phyloP scores from a whole-genome alignment of 2,888 invertebrate genomes.

The Tuberolachnus salignus region DNA sequence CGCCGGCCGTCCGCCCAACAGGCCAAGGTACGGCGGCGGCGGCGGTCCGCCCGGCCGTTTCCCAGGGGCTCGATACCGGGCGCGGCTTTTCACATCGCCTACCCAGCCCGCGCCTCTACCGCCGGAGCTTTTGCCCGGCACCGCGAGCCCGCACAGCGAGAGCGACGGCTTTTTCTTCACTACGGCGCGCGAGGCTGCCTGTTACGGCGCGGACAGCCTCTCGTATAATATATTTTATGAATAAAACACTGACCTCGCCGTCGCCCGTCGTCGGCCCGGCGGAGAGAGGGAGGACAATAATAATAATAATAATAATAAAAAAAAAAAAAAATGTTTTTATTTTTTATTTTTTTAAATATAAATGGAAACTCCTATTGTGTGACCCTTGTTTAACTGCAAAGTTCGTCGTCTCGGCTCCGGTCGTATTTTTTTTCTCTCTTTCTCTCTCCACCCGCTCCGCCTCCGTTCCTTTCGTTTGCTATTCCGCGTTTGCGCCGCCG shows the following conservation, averaged over 20 bases:
- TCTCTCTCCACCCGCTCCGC: background rate
- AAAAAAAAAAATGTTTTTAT: slow-evolving; percentile 26
- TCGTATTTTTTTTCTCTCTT: background rate
- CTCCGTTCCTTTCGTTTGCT: background rate
- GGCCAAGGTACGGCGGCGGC: background rate
- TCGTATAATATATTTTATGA: slow-evolving; percentile 34
- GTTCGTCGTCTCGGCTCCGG: slow-evolving; percentile 4
- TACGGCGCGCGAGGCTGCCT: too few relatives aligned
- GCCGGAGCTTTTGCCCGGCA: background rate
- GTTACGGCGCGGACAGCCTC: too few relatives aligned
- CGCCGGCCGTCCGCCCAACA: background rate
- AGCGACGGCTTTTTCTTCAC: background rate
- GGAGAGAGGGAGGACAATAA: background rate
- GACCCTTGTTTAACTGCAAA: slow-evolving; percentile 31
- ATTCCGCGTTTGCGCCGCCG: background rate
- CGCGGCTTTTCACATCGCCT: background rate
- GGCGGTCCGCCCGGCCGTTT: slow-evolving; percentile 41
- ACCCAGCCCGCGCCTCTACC: background rate
- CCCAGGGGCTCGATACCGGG: slow-evolving; percentile 44
- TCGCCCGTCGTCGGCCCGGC: background rate
- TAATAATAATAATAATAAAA: too few relatives aligned
- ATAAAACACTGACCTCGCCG: slow-evolving; percentile 43
- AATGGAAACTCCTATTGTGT: slow-evolving; percentile 36
- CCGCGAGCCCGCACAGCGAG: background rate
- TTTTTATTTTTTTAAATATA: slow-evolving; percentile 18